phyloP scores from a whole-genome alignment of 2,888 invertebrate species.

The Drosophila peninsularis region DNA sequence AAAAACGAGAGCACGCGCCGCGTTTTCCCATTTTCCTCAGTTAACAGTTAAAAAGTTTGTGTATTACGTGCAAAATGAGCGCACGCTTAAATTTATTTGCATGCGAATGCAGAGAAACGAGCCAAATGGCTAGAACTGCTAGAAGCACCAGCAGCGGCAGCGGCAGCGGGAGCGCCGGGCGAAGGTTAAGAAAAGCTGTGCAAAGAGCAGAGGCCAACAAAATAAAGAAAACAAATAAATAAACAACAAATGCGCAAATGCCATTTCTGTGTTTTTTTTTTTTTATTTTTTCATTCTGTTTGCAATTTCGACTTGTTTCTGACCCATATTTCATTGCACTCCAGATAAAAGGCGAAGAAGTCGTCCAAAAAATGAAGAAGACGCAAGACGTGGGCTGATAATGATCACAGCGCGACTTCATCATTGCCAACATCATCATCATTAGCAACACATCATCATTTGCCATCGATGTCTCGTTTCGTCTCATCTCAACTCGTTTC shows the following conservation, averaged over 20 bases:
- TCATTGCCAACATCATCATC: slow-evolving; percentile 44
- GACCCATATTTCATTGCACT: slow-evolving; percentile 69
- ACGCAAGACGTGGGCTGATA: slow-evolving; percentile 39
- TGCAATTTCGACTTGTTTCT: slow-evolving; percentile 61
- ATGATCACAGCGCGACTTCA: slow-evolving; percentile 55
- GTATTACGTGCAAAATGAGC: slow-evolving; percentile 73
- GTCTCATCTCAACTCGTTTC: slow-evolving; percentile 17
- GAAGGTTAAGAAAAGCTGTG: slow-evolving; percentile 14
- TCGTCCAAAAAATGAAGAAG: slow-evolving; percentile 15
- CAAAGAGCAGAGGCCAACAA: slow-evolving; percentile 1
- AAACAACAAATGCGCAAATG: slow-evolving; percentile 29
- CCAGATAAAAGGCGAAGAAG: slow-evolving; percentile 35
- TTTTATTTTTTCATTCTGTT: slow-evolving; percentile 18
- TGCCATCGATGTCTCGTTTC: slow-evolving; percentile 53
- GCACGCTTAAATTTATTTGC: slow-evolving; percentile 68
- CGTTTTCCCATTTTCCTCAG: slow-evolving; percentile 30
- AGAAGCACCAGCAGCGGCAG: not conserved
- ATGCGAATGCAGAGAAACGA: slow-evolving; percentile 27
- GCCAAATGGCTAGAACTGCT: slow-evolving; percentile 6
- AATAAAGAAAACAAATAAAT: slow-evolving; percentile 16
- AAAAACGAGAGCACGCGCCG: slow-evolving; percentile 65
- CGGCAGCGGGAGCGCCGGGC: not conserved
- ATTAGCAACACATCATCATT: slow-evolving; percentile 70
- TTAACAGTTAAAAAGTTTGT: slow-evolving; percentile 64
- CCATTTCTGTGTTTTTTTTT: slow-evolving; percentile 34